Evolutionary conservation across 1,140 invertebrate genomes (phyloP).

Genomic region (Sycobia sp.): DNA sequence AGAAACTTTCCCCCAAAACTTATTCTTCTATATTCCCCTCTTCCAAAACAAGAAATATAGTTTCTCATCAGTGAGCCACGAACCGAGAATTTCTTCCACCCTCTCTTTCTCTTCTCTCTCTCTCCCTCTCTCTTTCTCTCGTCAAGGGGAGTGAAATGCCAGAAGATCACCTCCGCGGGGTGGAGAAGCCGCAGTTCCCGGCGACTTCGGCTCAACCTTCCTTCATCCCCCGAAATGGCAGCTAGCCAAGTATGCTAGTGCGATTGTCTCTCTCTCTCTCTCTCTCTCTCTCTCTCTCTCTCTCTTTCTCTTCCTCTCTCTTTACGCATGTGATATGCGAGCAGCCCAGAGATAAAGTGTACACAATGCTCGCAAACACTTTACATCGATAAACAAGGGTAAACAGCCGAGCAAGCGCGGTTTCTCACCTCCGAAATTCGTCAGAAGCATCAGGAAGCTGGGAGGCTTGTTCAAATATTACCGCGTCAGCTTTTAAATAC

Average conservation of each 20-base stretch:
- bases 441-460: background rate
- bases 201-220: background rate
- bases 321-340: no score
- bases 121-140: no score
- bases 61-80: slow-evolving; percentile 10
- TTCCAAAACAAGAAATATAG: slow-evolving; percentile 13
- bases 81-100: background rate
- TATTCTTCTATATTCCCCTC: no score
- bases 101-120: background rate
- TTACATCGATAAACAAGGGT: slow-evolving; percentile 61
- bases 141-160: no score
- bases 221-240: slow-evolving; percentile 49
- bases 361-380: slow-evolving; percentile 61
- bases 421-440: slow-evolving; percentile 52
- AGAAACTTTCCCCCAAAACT: no score
- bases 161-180: no score
- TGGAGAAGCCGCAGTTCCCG: background rate
- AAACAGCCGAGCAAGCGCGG: slow-evolving; percentile 50
- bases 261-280: no score
- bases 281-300: no score
- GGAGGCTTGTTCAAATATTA: no score
- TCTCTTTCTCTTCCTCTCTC: no score
- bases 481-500: no score
- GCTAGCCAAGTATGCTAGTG: slow-evolving; percentile 56
- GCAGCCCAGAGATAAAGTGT: no score